Conservation (phyloP, 1,140 invertebrate species). For the Drosophila ironensis region DNA sequence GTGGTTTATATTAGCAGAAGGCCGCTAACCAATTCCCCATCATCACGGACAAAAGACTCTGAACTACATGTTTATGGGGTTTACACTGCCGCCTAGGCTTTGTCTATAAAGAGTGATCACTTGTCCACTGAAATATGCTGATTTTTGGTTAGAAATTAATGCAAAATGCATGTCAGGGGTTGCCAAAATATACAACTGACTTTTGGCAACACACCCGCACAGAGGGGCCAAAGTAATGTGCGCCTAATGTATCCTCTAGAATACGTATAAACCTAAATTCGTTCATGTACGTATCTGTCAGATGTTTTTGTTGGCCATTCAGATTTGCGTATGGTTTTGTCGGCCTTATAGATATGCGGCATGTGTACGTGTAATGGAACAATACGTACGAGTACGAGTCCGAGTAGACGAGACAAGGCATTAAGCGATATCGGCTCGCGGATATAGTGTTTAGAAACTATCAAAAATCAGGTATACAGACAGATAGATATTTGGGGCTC, state of each 20-base stretch:
- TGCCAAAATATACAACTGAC: constrained; percentile 3
- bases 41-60: neutral
- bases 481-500: constrained; percentile 1
- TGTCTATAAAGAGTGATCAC: constrained; percentile 9
- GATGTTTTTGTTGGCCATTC: neutral
- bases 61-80: constrained; percentile 9
- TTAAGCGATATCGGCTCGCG: constrained; percentile 17
- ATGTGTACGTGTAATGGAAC: constrained; percentile 17
- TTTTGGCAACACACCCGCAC: neutral
- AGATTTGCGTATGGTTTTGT: constrained; percentile 4
- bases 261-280: constrained; percentile 31
- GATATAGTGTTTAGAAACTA: constrained; percentile 19
- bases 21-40: constrained; percentile 25
- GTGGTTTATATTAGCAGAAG: constrained; percentile 39
- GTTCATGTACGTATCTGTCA: neutral
- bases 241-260: constrained; percentile 16
- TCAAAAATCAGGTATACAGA: constrained; percentile 20
- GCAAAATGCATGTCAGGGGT: neutral
- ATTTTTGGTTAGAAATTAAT: too few species aligned
- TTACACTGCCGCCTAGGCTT: too few species aligned
- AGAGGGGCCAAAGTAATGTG: constrained; percentile 11
- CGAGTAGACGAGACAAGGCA: constrained; percentile 15
- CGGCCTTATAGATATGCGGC: neutral
- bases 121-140: too few species aligned
- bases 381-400: too few species aligned